Conservation (phyloP, 2,113 vertebrate species). For the Megatriorchis doriae region DNA sequence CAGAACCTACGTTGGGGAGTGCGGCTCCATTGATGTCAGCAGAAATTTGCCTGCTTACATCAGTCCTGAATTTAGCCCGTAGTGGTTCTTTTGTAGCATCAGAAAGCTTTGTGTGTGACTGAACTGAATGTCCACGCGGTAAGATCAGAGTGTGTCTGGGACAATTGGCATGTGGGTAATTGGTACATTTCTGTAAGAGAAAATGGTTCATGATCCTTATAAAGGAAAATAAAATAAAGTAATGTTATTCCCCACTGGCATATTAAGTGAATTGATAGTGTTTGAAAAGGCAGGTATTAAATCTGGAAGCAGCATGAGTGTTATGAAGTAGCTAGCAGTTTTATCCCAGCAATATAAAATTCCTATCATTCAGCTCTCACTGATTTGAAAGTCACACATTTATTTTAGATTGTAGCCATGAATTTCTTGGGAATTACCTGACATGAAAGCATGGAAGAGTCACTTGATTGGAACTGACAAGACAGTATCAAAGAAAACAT, state of each 20-base stretch:
- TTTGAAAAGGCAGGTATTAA: conserved; percentile 44
- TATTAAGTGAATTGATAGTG: conserved; percentile 32
- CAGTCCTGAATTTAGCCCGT: conserved; percentile 39
- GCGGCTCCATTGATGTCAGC: conserved; percentile 45
- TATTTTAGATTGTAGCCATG: conserved; percentile 40
- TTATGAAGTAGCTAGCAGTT: conserved; percentile 31
- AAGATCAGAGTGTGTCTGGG: conserved; percentile 54
- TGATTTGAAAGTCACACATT: conserved; percentile 32
- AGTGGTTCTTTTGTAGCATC: conserved; percentile 46
- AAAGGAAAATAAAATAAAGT: conserved; percentile 29
- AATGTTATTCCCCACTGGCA: conserved; percentile 24
- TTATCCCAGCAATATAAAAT: conserved; percentile 40
- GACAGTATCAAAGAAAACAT: conserved; percentile 23
- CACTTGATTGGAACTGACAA: conserved; percentile 53
- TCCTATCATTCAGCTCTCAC: not conserved
- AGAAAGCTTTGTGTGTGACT: conserved; percentile 38
- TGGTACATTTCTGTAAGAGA: conserved; percentile 1
- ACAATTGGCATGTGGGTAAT: conserved; percentile 47
- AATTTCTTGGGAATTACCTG: conserved; percentile 62
- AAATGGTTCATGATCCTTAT: conserved; percentile 18
- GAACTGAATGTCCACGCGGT: conserved; percentile 15
- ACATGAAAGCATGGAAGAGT: conserved; percentile 47
- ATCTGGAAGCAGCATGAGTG: not conserved
- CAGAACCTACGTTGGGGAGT: not conserved
- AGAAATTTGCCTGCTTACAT: conserved; percentile 38